Evolutionary conservation across 2,797 vertebrate genomes (phyloP).

Genomic region (Anguilla obscura): DNA sequence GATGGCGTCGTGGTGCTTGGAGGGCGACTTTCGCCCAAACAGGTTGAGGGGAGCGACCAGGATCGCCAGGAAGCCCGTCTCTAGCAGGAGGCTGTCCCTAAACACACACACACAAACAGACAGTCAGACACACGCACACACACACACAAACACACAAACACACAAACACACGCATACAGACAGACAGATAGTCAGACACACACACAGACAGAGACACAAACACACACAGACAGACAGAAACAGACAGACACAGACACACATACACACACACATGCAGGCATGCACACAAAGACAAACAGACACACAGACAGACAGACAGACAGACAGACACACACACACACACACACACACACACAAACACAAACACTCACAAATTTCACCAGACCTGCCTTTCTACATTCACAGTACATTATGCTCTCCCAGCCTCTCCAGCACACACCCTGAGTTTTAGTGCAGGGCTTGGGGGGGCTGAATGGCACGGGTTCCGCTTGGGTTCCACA

Average conservation of each 20-base stretch:
- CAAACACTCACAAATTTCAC: background rate
- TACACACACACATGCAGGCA: too few species aligned
- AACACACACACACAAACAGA: background rate
- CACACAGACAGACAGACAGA: too few species aligned
- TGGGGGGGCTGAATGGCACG: too few species aligned
- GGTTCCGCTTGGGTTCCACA: background rate
- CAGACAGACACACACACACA: background rate
- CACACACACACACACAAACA: background rate
- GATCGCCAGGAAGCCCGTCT: slow-evolving; percentile 84
- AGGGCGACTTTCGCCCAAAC: slow-evolving; percentile 50
- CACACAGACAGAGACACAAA: too few species aligned
- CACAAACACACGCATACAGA: background rate
- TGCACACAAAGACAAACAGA: too few species aligned
- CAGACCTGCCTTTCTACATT: background rate
- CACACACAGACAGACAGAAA: too few species aligned
- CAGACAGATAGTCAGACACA: too few species aligned
- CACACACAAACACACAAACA: background rate
- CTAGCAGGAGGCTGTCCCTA: slow-evolving; percentile 92
- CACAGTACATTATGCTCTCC: too few species aligned
- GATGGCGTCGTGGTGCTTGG: slow-evolving; percentile 71
- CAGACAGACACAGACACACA: too few species aligned
- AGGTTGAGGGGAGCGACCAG: slow-evolving; percentile 82
- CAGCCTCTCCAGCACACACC: background rate
- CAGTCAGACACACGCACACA: background rate
- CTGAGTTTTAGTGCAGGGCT: background rate